Conservation (phyloP, 2,113 vertebrate genomes). For the Elaphurus davidianus region DNA sequence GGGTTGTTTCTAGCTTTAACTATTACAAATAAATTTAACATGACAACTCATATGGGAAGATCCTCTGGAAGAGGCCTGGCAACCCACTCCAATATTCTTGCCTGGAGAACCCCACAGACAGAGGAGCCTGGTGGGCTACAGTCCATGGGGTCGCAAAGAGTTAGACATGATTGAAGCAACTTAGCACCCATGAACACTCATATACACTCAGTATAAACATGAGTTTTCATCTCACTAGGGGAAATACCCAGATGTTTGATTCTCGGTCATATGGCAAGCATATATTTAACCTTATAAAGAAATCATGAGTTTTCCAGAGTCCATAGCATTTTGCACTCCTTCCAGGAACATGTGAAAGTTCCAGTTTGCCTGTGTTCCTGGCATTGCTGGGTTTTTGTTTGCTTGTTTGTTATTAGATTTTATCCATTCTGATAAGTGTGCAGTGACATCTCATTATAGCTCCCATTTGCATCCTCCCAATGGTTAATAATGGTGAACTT, state of each 20-base stretch:
- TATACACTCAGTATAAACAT: neutral
- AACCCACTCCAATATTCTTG: neutral
- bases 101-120: neutral
- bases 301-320: neutral
- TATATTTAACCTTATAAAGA: neutral
- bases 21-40: neutral
- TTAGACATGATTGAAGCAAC: neutral
- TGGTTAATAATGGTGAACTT: neutral
- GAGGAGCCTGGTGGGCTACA: neutral
- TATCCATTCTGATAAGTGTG: neutral
- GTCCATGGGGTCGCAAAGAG: neutral
- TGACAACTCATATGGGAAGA: neutral
- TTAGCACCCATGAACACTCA: neutral
- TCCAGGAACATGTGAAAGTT: neutral
- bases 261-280: neutral
- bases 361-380: neutral
- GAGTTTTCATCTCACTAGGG: neutral
- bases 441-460: fast-evolving
- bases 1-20: neutral
- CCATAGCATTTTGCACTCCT: neutral
- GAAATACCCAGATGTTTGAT: neutral
- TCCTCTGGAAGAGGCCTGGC: neutral
- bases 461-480: fast-evolving
- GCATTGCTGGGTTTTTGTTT: neutral
- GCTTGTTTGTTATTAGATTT: neutral